Percentiles rank a stretch among this genome's conserved stretches.
Conservation (phyloP, 2,888 invertebrate genomes). For the Apamea crenata region DNA sequence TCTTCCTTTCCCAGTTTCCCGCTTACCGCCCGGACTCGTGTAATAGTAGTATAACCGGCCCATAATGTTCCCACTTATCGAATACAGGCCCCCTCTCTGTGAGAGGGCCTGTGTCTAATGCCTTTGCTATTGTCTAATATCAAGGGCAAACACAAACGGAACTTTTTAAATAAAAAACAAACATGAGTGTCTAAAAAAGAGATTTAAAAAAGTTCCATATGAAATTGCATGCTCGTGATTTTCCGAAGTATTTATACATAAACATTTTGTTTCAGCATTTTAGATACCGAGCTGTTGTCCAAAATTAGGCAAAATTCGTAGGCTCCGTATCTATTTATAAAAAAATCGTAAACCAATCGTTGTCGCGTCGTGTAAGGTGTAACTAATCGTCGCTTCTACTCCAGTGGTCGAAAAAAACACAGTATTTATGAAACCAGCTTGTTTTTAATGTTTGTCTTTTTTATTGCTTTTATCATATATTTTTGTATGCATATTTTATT, state of each 20-base stretch:
- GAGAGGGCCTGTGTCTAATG: background rate
- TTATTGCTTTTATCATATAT: constrained; percentile 43
- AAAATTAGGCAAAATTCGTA: background rate
- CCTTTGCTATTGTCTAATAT: background rate
- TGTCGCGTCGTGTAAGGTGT: constrained; percentile 63
- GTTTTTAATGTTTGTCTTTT: constrained; percentile 57
- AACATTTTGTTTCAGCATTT: constrained; percentile 54
- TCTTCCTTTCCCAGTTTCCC: background rate
- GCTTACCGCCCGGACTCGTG: background rate
- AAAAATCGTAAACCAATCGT: constrained; percentile 1
- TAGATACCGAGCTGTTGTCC: constrained; percentile 20
- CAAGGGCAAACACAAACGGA: background rate
- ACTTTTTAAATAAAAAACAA: constrained; percentile 1
- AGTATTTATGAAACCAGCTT: constrained; percentile 78
- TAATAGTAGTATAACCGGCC: no score
- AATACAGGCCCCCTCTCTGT: background rate
- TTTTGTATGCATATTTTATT: constrained; percentile 61
- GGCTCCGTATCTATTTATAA: background rate
- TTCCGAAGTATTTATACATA: constrained; percentile 15
- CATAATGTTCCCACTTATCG: background rate
- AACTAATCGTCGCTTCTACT: constrained; percentile 44
- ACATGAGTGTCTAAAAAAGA: background rate
- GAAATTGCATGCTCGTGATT: background rate
- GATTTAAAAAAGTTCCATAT: background rate
- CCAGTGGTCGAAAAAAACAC: constrained; percentile 72